Conservation (phyloP, 2,113 vertebrate species). For the Chunga burmeisteri region DNA sequence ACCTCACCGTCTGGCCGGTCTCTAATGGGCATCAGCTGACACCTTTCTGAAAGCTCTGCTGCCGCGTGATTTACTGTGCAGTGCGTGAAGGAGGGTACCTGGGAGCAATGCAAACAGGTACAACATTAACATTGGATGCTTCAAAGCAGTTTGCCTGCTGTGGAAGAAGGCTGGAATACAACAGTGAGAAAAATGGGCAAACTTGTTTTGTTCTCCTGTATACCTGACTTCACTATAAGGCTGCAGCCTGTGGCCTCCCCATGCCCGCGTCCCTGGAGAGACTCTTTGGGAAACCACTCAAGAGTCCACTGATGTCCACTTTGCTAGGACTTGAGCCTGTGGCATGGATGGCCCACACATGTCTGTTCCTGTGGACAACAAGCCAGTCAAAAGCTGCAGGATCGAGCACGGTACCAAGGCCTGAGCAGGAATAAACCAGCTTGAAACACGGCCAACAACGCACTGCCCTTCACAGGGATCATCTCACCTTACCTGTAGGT, state of each 20-base stretch:
- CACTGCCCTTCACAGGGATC: too few relatives aligned
- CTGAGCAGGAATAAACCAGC: background rate
- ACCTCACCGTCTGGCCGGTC: background rate
- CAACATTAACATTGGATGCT: rapidly evolving
- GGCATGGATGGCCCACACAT: rapidly evolving
- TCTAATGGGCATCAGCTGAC: background rate
- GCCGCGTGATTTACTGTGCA: rapidly evolving
- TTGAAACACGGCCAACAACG: too few relatives aligned
- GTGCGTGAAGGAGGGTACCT: background rate
- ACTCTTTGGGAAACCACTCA: background rate
- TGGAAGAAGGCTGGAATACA: background rate
- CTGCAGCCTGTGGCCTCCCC: background rate
- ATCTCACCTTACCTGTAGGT: background rate
- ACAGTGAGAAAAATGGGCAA: background rate
- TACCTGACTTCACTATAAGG: too few relatives aligned
- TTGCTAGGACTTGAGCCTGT: background rate
- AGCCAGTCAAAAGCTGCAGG: background rate
- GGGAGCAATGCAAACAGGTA: background rate
- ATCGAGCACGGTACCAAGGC: rapidly evolving
- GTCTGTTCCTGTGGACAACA: background rate
- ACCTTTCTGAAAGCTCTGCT: background rate
- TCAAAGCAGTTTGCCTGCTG: background rate
- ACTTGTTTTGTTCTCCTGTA: background rate
- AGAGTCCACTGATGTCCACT: background rate
- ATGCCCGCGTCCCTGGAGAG: rapidly evolving